Percentiles rank a stretch among this genome's conserved stretches.
Evolutionary conservation across 2,113 vertebrate genomes (phyloP).

Genomic region (Sarotherodon lohbergeri): DNA sequence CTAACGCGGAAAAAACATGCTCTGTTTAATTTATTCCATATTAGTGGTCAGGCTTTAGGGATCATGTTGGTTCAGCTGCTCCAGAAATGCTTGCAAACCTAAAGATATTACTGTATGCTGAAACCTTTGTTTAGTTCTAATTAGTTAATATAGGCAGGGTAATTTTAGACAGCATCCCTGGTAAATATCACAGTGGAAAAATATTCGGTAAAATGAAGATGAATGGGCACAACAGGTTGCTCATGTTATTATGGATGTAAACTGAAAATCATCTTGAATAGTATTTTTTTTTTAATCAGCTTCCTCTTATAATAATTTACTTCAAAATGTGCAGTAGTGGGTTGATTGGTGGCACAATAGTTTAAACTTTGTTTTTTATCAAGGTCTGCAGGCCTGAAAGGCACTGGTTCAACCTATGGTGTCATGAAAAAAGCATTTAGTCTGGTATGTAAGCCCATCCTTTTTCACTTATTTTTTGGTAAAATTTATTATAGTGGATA

Average conservation of each 20-base stretch:
- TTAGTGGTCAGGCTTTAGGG: neutral
- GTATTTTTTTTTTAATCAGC: neutral
- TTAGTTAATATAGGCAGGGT: neutral
- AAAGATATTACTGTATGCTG: neutral
- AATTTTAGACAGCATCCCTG: neutral
- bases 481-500: neutral
- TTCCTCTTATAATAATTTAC: neutral
- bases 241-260: neutral
- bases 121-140: neutral
- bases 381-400: neutral
- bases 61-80: neutral
- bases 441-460: neutral
- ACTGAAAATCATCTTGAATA: neutral
- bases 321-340: fast-evolving
- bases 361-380: neutral
- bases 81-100: neutral
- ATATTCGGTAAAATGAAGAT: neutral
- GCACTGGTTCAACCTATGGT: fast-evolving
- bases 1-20: neutral
- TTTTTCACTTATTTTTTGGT: neutral
- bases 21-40: neutral
- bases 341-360: neutral
- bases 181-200: neutral
- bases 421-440: neutral
- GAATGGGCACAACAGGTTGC: neutral